Conservation (phyloP, 2,113 vertebrate species). For the Ochotona curzoniae region DNA sequence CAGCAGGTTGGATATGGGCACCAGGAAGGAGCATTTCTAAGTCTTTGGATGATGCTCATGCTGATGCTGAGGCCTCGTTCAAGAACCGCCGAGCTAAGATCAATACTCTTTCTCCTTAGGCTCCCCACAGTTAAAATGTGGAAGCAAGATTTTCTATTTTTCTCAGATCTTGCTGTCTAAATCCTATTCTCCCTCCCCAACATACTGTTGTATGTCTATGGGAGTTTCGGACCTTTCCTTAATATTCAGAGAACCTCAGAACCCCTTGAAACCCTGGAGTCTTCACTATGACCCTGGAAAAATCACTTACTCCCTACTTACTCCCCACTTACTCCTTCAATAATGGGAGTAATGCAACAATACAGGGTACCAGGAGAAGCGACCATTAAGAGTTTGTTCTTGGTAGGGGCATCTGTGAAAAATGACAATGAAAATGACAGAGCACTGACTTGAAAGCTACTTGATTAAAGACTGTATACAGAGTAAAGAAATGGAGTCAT, state of each 20-base stretch:
- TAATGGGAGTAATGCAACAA: conserved; percentile 22
- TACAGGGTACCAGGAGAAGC: neutral
- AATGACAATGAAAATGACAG: neutral
- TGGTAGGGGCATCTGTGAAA: neutral
- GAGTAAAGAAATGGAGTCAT: conserved; percentile 24
- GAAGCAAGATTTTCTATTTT: neutral
- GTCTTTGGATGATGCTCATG: neutral
- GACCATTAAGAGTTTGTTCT: neutral
- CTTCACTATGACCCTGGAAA: neutral
- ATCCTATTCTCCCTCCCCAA: neutral
- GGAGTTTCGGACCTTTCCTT: neutral
- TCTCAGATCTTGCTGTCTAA: neutral
- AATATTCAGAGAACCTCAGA: neutral
- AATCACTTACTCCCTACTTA: neutral
- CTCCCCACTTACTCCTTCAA: neutral
- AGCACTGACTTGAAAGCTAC: neutral
- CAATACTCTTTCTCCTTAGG: neutral
- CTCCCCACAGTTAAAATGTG: neutral
- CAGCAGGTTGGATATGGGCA: no score
- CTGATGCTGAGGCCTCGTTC: neutral
- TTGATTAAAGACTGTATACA: neutral
- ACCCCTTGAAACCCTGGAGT: neutral
- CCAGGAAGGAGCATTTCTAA: neutral
- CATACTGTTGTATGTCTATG: neutral
- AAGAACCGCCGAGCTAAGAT: no score